Percentiles rank a stretch among this genome's conserved stretches.
Evolutionary conservation across 2,888 invertebrate genomes (phyloP).

Genomic region (Aphodius granarius): DNA sequence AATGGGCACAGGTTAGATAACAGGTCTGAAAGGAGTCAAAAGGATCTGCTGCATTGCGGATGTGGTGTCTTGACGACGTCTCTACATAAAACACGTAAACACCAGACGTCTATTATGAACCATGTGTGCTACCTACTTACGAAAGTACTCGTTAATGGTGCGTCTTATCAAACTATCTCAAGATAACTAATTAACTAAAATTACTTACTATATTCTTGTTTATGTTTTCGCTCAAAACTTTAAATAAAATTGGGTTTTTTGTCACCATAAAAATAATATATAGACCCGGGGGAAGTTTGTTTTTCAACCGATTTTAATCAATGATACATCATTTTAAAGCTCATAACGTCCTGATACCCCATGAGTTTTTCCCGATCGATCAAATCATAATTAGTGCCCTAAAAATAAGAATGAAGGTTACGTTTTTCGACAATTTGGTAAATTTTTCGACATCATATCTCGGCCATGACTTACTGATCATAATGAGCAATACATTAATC

Average conservation of each 20-base stretch:
- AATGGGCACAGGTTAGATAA: not conserved
- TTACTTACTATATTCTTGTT: not conserved
- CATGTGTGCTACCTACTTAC: not conserved
- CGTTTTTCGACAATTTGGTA: no score
- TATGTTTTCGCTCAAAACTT: not conserved
- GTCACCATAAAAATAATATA: no score
- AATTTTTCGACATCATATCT: no score
- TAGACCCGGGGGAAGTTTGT: no score
- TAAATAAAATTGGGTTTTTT: not conserved
- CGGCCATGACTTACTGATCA: no score
- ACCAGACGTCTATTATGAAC: not conserved
- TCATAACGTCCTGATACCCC: no score
- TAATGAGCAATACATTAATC: no score
- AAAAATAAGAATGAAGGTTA: no score
- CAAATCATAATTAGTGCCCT: no score
- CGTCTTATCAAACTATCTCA: not conserved
- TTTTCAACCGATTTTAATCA: no score
- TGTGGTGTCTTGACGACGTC: not conserved
- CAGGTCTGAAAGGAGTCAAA: not conserved
- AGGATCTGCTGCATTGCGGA: not conserved
- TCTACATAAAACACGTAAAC: not conserved
- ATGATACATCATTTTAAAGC: no score
- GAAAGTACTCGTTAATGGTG: not conserved
- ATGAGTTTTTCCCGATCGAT: no score
- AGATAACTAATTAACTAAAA: not conserved